Evolutionary conservation across 1,140 invertebrate genomes (phyloP).

Genomic region (Scaptomyza graminum): DNA sequence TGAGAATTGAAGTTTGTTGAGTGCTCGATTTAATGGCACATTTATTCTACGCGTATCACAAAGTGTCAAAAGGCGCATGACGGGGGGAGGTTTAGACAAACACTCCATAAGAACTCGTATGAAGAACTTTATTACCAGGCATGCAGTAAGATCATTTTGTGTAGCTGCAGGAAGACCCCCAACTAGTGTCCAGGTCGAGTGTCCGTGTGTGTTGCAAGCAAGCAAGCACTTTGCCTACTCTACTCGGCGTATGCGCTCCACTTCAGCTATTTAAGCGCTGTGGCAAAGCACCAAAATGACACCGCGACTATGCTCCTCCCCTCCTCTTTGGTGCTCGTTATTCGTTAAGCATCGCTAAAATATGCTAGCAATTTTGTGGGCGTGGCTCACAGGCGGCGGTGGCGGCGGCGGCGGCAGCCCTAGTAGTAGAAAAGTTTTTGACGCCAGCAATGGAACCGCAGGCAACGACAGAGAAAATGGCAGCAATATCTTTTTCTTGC

Average conservation of each 20-base stretch:
- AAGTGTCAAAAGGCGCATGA: constrained; percentile 36
- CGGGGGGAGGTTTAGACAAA: constrained; percentile 7
- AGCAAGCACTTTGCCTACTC: background rate
- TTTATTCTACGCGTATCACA: constrained; percentile 27
- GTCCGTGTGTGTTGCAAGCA: constrained; percentile 21
- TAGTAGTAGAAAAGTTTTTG: constrained; percentile 68
- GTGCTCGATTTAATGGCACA: constrained; percentile 30
- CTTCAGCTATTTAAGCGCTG: constrained; percentile 65
- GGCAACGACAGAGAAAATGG: constrained; percentile 34
- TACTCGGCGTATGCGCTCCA: too few species aligned
- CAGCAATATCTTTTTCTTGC: constrained; percentile 50
- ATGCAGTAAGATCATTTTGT: constrained; percentile 5
- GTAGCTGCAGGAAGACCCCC: constrained; percentile 36
- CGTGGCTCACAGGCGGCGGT: constrained; percentile 39
- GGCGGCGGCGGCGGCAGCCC: constrained; percentile 4
- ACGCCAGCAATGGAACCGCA: constrained; percentile 54
- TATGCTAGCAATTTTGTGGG: constrained; percentile 75
- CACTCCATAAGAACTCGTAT: constrained; percentile 8
- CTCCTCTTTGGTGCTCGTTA: constrained; percentile 23
- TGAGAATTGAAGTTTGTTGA: constrained; percentile 1
- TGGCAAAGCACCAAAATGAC: constrained; percentile 61
- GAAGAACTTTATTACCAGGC: background rate
- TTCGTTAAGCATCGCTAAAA: constrained; percentile 32
- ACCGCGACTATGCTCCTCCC: constrained; percentile 3
- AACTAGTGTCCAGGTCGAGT: background rate